Evolutionary conservation across 2,113 vertebrate genomes (phyloP), one percentile per base, ranked within the genome.

Genomic region (Centropus unirufus): DNA sequence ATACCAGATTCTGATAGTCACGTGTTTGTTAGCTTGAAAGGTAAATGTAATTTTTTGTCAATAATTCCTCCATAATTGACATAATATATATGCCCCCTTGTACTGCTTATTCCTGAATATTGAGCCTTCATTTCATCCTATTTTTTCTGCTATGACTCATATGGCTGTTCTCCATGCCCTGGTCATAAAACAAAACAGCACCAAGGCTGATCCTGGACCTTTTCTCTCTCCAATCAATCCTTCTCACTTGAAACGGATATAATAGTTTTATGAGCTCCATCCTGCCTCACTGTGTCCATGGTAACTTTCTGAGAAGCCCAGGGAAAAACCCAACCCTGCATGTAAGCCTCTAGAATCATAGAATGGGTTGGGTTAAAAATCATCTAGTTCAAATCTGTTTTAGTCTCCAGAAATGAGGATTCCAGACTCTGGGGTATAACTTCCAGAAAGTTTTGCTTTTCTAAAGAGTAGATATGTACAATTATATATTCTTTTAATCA

Each of bases 11-110:
- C 96, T 70, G 89, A 95, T 1, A 97, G 96, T 74, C 91, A 88
- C 0, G 91, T 95, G 26, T 67, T 95, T n/a, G 42, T 97, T 58
- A 96, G 39, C 67, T 42, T 96, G 59, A 91, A 92, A 97, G 95
- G 96, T 97, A 97, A 95, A 55, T 15, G 4, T 11, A 13, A 22
- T 29, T 34, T 92, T 92, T 57, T 54, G 11, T 26, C 58, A 46
- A 32, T 22, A 76, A 14, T 17, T 69, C 79, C 46, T 76, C 34
- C 10, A 12, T 9, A 23, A 16, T 21, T 83, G 30, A 52, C 34
- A n/a, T n/a, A 79, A 64, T 24, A 34, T 5, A 46, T 15, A 8
- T 27, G 5, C 2, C 4, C 22, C 10, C 61, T 66, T 32, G 17
- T 62, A 62, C 36, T 66, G 46, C 34, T 69, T 10, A 21, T 30